phyloP scores from a whole-genome alignment of 2,797 vertebrate species.

The Falco rusticolus region DNA sequence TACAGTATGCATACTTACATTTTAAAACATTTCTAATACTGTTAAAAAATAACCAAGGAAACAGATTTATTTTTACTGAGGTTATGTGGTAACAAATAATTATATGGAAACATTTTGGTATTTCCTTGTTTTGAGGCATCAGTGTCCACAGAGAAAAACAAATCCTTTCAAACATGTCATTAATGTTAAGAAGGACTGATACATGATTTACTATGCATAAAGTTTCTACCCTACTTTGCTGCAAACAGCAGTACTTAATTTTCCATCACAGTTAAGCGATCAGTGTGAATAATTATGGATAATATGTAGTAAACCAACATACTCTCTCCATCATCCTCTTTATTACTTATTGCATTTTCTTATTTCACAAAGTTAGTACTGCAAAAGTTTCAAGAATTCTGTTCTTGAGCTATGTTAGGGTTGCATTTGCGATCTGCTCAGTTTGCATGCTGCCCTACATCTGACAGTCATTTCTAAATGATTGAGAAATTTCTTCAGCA shows the following conservation, averaged over 20 bases:
- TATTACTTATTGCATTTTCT: background rate
- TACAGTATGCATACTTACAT: background rate
- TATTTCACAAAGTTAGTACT: background rate
- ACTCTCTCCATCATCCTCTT: background rate
- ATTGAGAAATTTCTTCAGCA: constrained; percentile 46
- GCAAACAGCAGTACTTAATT: background rate
- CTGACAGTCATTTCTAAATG: constrained; percentile 36
- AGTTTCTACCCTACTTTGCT: background rate
- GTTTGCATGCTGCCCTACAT: constrained; percentile 41
- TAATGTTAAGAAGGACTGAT: background rate
- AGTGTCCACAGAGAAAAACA: background rate
- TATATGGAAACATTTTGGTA: background rate
- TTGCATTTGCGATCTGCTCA: background rate
- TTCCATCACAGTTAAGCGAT: background rate
- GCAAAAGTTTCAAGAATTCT: background rate
- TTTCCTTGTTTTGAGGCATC: background rate
- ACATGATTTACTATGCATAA: background rate
- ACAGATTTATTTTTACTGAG: background rate
- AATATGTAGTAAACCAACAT: background rate
- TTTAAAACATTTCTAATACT: background rate
- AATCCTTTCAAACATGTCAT: background rate
- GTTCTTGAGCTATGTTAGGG: background rate
- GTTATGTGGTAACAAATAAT: background rate
- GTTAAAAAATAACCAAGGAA: background rate
- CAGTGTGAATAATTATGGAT: background rate